phyloP scores from a whole-genome alignment of 2,113 vertebrate species.

The Misgurnus mizolepis region DNA sequence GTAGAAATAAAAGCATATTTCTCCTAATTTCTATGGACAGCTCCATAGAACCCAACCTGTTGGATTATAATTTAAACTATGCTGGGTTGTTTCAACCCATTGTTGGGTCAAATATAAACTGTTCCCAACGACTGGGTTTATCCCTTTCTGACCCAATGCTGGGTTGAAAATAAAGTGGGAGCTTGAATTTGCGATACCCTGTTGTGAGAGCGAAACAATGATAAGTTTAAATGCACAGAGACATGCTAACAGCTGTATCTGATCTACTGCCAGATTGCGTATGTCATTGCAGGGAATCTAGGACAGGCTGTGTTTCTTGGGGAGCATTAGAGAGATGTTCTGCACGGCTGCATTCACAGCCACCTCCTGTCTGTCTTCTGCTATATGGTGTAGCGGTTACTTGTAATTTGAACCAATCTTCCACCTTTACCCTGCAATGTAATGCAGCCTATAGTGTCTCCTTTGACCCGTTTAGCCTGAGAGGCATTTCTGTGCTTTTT shows the following conservation, averaged over 20 bases:
- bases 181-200: background rate
- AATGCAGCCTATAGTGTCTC: background rate
- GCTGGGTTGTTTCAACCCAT: too few relatives aligned
- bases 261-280: conserved; percentile 10
- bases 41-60: background rate
- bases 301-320: conserved; percentile 39
- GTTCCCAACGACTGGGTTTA: too few relatives aligned
- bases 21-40: conserved; percentile 26
- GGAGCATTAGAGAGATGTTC: conserved; percentile 32
- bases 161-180: too few relatives aligned
- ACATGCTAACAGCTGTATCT: background rate
- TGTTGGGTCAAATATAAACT: too few relatives aligned
- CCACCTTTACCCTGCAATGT: background rate
- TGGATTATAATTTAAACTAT: too few relatives aligned
- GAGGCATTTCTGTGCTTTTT: conserved; percentile 22
- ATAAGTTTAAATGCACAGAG: background rate
- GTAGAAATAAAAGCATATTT: background rate
- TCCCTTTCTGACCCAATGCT: too few relatives aligned
- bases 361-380: background rate
- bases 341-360: conserved; percentile 32
- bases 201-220: background rate
- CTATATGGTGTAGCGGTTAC: background rate
- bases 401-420: background rate
- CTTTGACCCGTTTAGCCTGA: background rate
- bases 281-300: conserved; percentile 22